Base-by-base conservation (phyloP, 2,797 vertebrate genomes). In the Lithobates pipiens region DNA sequence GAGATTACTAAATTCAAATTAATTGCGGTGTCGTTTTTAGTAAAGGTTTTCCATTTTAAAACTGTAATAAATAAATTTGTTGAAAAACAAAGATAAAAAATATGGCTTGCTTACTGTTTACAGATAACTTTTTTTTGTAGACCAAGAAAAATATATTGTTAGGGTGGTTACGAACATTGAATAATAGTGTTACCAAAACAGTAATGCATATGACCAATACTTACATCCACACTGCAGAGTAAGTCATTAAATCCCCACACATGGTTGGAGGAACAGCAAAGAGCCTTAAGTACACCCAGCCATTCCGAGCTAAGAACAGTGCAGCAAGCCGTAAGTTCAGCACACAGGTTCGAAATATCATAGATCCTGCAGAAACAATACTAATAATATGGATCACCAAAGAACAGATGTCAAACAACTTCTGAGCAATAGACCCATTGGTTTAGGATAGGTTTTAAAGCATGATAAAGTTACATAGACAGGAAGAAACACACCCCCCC, bases 211-310 rank as follows among this genome's bases (percentile, higher is more conserved):
- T 44, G 50, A 54, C 50, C 50, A 13, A 1, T 83, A 92, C 94
- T 94, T 88, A 93, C 94, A 89, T 92, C 93, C 70, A 93, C 92
- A 0, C 92, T 95, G 91, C 94, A 95, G 84, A 94, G 93, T 6
- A 95, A 92, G 76, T 94, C 92, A n/a, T 89, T 93, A 90, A 94
- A 94, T 9, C 93, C 94, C 93, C 95, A 95, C 77, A 93, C 91
- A 0, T 92, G 94, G 82, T 94, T 92, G 32, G 94, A 94, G 50
- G 94, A 95, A 84, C 94, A 95, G 79, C 94, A 95, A 6, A 93
- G 93, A 63, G 93, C 93, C 88, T 92, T 93, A 8, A 95, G 63
- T 0, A 93, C 91, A 1, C 93, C 94, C 82, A 94, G 61, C 91
- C 94, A 92, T 73, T 93, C 92, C 0, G 93, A 91, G 88, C 94